These are phyloP conservation scores for Poecile montanus DNA, from an alignment of 2,797 vertebrate species.

Conservation along the genomic window DNA sequence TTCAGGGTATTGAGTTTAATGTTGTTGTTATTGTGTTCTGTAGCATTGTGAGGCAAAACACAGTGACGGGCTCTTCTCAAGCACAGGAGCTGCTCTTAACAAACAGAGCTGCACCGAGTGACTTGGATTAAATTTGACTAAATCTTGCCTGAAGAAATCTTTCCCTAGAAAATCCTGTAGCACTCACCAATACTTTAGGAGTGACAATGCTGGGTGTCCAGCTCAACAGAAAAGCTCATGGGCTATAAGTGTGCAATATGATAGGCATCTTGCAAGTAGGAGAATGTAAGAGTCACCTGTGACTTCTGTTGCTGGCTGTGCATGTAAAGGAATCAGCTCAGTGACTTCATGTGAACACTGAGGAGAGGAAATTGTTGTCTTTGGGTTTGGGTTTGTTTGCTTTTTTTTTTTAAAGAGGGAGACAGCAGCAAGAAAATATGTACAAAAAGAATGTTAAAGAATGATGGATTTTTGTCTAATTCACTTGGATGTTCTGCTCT, in stretches of 20 bases:
- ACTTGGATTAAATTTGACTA: constrained; percentile 69
- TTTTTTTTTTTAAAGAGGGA: background rate
- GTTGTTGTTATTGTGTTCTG: constrained; percentile 69
- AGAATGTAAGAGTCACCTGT: background rate
- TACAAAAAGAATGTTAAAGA: constrained; percentile 31
- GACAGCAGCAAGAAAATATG: background rate
- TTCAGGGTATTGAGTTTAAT: constrained; percentile 70
- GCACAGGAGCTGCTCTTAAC: constrained; percentile 39
- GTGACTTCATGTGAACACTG: background rate
- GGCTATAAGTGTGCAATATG: background rate
- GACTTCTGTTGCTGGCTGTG: background rate
- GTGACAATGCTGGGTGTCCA: constrained; percentile 42
- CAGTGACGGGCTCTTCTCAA: constrained; percentile 22
- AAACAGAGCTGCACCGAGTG: constrained; percentile 37
- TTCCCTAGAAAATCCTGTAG: constrained; percentile 62
- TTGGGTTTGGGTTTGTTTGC: background rate
- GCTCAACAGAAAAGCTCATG: constrained; percentile 2
- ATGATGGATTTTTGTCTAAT: constrained; percentile 4
- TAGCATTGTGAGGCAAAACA: constrained; percentile 49
- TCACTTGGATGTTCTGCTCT: background rate
- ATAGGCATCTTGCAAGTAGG: background rate
- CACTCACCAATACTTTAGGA: constrained; percentile 56
- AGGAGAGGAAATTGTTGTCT: background rate
- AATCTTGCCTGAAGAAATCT: constrained; percentile 61
- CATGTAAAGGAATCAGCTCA: background rate